Percentiles rank a stretch among this genome's conserved stretches.
These are phyloP conservation scores for Phorcus lineatus DNA, from an alignment of 2,888 invertebrate genomes.

Conservation along the genomic window DNA sequence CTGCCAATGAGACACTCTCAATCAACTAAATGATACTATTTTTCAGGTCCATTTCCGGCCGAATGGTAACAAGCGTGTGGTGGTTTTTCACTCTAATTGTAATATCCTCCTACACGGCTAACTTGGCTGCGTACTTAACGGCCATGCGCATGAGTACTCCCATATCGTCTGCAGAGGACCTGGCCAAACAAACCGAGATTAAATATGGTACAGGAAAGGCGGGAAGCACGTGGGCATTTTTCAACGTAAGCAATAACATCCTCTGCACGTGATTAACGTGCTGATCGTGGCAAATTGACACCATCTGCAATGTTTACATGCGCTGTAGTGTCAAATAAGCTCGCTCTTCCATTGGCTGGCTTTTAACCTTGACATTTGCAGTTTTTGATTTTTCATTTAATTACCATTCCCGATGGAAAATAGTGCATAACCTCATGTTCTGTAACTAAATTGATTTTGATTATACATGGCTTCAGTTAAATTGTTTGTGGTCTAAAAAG, in stretches of 20 bases:
- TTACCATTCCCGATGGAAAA: too few species aligned
- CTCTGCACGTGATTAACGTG: conserved; percentile 15
- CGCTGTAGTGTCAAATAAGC: too few species aligned
- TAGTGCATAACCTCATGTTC: too few species aligned
- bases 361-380: too few species aligned
- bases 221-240: conserved; percentile 92
- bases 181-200: conserved; percentile 84
- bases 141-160: conserved; percentile 97
- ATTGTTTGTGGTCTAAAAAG: too few species aligned
- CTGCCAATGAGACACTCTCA: too few species aligned
- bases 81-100: conserved; percentile 99
- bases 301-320: too few species aligned
- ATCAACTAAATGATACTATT: not conserved
- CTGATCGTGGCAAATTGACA: not conserved
- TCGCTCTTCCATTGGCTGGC: too few species aligned
- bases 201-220: conserved; percentile 82
- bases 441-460: too few species aligned
- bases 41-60: conserved; percentile 87
- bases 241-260: conserved; percentile 80
- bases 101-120: conserved; percentile 98
- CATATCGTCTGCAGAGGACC: conserved; percentile 92
- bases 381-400: too few species aligned
- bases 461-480: too few species aligned
- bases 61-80: conserved; percentile 98
- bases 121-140: conserved; percentile 94